Conservation (phyloP, 92 coral and sea anemone species). For the Bergia sp. region DNA sequence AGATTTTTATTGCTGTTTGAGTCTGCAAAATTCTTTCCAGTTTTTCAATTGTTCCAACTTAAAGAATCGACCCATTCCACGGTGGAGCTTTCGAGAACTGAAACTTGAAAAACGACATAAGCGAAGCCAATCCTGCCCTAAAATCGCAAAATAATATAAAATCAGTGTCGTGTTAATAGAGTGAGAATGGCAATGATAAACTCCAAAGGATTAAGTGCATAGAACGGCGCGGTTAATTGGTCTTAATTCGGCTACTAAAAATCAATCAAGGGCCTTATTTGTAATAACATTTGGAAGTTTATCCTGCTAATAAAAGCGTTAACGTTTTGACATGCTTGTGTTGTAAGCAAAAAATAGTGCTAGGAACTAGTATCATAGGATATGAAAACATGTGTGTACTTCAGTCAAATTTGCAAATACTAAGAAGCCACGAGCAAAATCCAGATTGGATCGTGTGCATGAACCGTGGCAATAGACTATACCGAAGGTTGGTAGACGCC, state of each 20-base stretch:
- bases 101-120: neutral
- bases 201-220: constrained; percentile 43
- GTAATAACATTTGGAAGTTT: constrained; percentile 49
- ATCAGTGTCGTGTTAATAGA: constrained; percentile 32
- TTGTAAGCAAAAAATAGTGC: neutral
- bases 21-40: constrained; percentile 32
- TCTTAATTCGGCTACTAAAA: constrained; percentile 50
- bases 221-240: constrained; percentile 46
- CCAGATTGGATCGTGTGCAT: constrained; percentile 44
- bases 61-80: constrained; percentile 25
- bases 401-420: neutral
- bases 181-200: constrained; percentile 12
- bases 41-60: constrained; percentile 27
- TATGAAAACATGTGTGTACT: neutral
- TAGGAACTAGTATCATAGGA: neutral
- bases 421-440: constrained; percentile 1
- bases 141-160: neutral
- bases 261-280: constrained; percentile 46
- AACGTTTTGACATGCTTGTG: constrained; percentile 38
- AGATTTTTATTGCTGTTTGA: constrained; percentile 57
- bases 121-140: neutral
- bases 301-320: constrained; percentile 48
- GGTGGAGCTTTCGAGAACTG: constrained; percentile 1
- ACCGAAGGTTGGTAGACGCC: constrained; percentile 41
- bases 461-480: constrained; percentile 37